Base-by-base conservation (phyloP, 1,140 invertebrate species). In the Bombus cullumanus region DNA sequence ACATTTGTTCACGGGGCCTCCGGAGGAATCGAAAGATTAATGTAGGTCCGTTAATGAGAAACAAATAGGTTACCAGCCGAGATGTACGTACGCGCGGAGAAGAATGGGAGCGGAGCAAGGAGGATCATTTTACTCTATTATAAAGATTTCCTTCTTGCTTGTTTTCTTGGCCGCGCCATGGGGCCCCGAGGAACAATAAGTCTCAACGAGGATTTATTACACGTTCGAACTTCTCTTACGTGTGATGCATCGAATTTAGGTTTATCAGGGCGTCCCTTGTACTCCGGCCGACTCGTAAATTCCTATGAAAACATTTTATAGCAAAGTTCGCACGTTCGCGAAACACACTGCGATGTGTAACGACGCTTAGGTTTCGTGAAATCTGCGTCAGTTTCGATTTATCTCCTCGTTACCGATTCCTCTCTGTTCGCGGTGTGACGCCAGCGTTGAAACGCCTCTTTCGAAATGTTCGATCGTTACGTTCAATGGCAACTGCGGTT, bases 41-140 rank as follows among this genome's bases (percentile, higher is more conserved):
- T 95, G 94, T 90, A 78, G 88, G 77, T 84, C 85, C 89, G 93
- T 94, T 95, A 95, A 95, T 94, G 93, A 95, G 93, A 94, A 94
- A 92, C 92, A 94, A 94, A 94, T 94, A 93, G 88, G 85, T 89
- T 85, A 87, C 81, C 59, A 75, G 76, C 66, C 69, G 59, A 69
- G 75, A 34, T 15, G 15, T 12, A 72, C 80, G 62, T 53, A 34
- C 10, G 25, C 39, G 64, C 43, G 57, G 66, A 39, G 41, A 22
- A 80, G 81, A 78, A 80, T 64, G 66, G 68, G 18, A 80, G 37
- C 43, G 83, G 68, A 62, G 57, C 83, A 47, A 39, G 68, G 37
- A 47, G 68, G 53, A 84, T 79, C 47, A 28, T 57, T 78, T 72
- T 41, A 53, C 53, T 76, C 72, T 68, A 71, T 86, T 83, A 69